A percentile compares a stretch with the other conserved stretches of the same genome.
Conservation (phyloP, 2,113 vertebrate species). For the Carassius auratus region DNA sequence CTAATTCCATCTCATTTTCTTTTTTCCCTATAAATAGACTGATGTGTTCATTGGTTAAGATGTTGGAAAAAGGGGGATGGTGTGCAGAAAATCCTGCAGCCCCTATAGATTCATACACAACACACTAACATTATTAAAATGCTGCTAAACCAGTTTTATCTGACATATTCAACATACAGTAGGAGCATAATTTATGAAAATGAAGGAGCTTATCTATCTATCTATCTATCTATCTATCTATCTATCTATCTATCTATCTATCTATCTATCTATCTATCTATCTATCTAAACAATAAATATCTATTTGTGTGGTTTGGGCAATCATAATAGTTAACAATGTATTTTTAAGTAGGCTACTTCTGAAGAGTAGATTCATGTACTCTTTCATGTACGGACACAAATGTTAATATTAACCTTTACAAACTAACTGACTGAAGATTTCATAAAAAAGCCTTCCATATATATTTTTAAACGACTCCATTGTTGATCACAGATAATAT, state of each 20-base stretch:
- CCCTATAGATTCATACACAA: neutral
- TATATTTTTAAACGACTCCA: neutral
- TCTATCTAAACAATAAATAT: neutral
- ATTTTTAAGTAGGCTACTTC: neutral
- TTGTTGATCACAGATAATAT: neutral
- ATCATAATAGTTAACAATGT: neutral
- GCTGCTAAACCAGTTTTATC: neutral
- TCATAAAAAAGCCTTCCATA: neutral
- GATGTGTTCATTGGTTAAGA: conserved; percentile 4
- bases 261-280: neutral
- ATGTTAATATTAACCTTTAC: neutral
- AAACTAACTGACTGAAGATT: neutral
- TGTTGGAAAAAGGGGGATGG: neutral
- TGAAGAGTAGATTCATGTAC: neutral
- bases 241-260: neutral
- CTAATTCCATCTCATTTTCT: neutral
- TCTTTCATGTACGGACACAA: neutral
- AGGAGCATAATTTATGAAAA: no score
- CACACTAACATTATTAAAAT: neutral
- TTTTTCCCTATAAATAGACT: neutral
- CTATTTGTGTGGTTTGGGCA: neutral
- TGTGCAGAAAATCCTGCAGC: neutral
- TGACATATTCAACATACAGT: no score
- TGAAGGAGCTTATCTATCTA: neutral
- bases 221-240: conserved; percentile 1